phyloP scores from a whole-genome alignment of 2,113 vertebrate genomes.

The Pantherophis guttatus region DNA sequence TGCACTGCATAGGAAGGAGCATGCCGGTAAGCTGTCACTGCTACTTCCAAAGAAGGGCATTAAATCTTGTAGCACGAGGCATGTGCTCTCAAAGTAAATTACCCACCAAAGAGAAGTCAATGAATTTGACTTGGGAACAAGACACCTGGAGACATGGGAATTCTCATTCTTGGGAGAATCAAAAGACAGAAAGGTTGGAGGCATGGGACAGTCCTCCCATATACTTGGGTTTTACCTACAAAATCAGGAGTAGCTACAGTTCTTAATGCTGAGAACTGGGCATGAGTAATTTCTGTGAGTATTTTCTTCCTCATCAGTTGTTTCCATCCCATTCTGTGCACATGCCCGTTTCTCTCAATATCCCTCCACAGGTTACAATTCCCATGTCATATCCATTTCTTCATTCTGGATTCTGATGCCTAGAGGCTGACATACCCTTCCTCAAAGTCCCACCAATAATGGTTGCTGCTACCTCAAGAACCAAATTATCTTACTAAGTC shows the following conservation, averaged over 20 bases:
- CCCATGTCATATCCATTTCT: background rate
- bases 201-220: slow-evolving; percentile 14
- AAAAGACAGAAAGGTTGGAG: slow-evolving; percentile 30
- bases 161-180: slow-evolving; percentile 23
- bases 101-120: slow-evolving; percentile 55
- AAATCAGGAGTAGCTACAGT: background rate
- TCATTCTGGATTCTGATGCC: background rate
- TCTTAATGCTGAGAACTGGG: background rate
- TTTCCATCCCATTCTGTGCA: background rate
- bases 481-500: background rate
- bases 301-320: background rate
- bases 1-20: slow-evolving; percentile 47
- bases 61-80: slow-evolving; percentile 49
- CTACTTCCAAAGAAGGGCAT: slow-evolving; percentile 43
- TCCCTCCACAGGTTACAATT: background rate
- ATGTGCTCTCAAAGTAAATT: slow-evolving; percentile 47
- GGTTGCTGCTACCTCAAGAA: background rate
- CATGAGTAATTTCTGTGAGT: background rate
- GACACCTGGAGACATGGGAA: slow-evolving; percentile 31
- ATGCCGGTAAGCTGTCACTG: slow-evolving; percentile 54
- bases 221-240: background rate
- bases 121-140: slow-evolving; percentile 55
- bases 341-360: background rate
- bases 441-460: background rate
- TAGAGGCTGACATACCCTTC: background rate